Evolutionary conservation across 2,888 invertebrate genomes (phyloP).

Genomic region (Acrobasis suavella): DNA sequence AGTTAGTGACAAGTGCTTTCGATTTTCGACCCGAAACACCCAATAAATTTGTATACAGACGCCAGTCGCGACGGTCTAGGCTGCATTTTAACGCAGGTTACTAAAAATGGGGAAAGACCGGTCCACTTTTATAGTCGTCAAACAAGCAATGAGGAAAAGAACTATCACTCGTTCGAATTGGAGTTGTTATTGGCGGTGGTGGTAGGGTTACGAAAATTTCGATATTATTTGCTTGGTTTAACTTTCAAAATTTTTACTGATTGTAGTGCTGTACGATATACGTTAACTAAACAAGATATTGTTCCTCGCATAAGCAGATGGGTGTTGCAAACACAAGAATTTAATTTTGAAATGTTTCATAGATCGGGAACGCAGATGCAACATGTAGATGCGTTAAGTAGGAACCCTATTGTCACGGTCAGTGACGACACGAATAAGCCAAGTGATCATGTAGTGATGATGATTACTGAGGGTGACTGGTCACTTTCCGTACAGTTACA

Average conservation of each 20-base stretch:
- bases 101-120: neutral
- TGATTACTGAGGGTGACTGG: slow-evolving; percentile 36
- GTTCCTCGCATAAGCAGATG: slow-evolving; percentile 8
- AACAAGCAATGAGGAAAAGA: neutral
- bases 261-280: slow-evolving; percentile 7
- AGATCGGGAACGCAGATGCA: slow-evolving; percentile 10
- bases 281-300: slow-evolving; percentile 14
- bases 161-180: neutral
- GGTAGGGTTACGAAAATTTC: slow-evolving; percentile 12
- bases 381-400: slow-evolving; percentile 19
- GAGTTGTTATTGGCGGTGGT: slow-evolving; percentile 15
- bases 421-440: neutral
- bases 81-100: neutral
- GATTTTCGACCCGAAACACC: slow-evolving; percentile 24
- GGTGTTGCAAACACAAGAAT: slow-evolving; percentile 15
- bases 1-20: slow-evolving; percentile 18
- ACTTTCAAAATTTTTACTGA: slow-evolving; percentile 13
- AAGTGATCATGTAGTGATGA: slow-evolving; percentile 9
- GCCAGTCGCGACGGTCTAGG: slow-evolving; percentile 26
- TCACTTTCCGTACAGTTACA: slow-evolving; percentile 36
- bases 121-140: slow-evolving; percentile 10
- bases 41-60: slow-evolving; percentile 24
- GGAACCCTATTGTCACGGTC: slow-evolving; percentile 6
- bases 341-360: slow-evolving; percentile 13
- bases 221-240: slow-evolving; percentile 4